phyloP scores from a whole-genome alignment of 2,113 vertebrate species.

The Puffinus mauretanicus region DNA sequence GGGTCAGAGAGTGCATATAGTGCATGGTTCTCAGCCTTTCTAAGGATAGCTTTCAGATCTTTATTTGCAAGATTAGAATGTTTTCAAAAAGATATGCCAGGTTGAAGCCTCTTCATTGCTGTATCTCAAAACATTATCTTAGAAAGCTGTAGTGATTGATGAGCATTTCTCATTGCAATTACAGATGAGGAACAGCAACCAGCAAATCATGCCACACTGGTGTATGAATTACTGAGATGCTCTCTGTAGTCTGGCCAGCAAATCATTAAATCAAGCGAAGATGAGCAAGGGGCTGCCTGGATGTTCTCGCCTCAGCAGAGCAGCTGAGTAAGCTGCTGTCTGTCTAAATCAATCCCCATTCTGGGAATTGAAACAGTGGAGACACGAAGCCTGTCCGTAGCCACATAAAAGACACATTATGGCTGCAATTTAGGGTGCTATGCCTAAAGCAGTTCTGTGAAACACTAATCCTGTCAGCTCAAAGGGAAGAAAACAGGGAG shows the following conservation, averaged over 20 bases:
- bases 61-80: neutral
- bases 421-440: neutral
- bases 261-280: slow-evolving; percentile 24
- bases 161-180: neutral
- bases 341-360: neutral
- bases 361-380: neutral
- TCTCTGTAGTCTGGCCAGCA: slow-evolving; percentile 47
- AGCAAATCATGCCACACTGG: neutral
- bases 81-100: neutral
- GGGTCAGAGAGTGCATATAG: neutral
- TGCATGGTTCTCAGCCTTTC: neutral
- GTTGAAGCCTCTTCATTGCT: neutral
- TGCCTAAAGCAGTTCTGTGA: neutral
- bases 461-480: neutral
- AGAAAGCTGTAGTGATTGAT: neutral
- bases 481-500: neutral
- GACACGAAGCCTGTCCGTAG: neutral
- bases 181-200: slow-evolving; percentile 26
- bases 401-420: neutral
- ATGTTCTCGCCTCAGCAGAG: slow-evolving; percentile 4
- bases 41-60: neutral
- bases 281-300: slow-evolving; percentile 50
- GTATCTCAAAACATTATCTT: neutral
- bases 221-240: neutral
- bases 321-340: slow-evolving; percentile 40